Evolutionary conservation across 2,888 invertebrate species (phyloP), one percentile per base, ranked within the genome.

Genomic region (Phorcus lineatus): DNA sequence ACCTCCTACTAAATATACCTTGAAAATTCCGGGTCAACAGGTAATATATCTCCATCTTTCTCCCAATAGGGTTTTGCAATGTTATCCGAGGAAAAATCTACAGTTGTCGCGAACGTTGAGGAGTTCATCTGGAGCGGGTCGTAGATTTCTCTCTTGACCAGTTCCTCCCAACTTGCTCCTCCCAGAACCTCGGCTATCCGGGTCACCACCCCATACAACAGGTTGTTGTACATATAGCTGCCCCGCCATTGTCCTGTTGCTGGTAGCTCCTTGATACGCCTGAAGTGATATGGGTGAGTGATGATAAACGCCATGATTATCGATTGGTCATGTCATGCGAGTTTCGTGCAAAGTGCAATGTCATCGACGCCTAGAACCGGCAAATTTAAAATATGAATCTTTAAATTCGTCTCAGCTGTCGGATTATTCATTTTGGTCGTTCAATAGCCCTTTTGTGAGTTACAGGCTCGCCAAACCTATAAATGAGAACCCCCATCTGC

Each of bases 131-230:
- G 87, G 3, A 92, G 83, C 0, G 91, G 90, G 19, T 84, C 80
- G 77, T 91, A 89, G 0, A 92, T 76, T 24, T 90, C 82, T n/a
- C 85, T 79, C 17, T 66, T 77, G 6, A 92, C 83, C 13, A 91
- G 88, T 1, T 88, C 84, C 80, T 92, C 92, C 92, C 92, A 92
- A 3, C 85, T 83, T 19, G 84, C 79, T 3, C 82, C 82, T 1
- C 88, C 89, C 2, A 91, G 36, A 7, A 84, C 55, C 83, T 92
- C 92, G 6, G 89, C 84, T 36, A 92, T 83, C 74, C 87, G 82
- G 6, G 91, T 87, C 24, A 89, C 83, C 47, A 92, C 78, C 0
- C 91, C 92, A 79, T 91, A 92, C 90, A 92, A 88, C 6, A 91
- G 79, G 81, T 91, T 92, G 77, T 87, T 92, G 85, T 91, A 91